These are phyloP conservation scores for Ennomos erosarius DNA, from an alignment of 2,888 invertebrate genomes.

Conservation along the genomic window DNA sequence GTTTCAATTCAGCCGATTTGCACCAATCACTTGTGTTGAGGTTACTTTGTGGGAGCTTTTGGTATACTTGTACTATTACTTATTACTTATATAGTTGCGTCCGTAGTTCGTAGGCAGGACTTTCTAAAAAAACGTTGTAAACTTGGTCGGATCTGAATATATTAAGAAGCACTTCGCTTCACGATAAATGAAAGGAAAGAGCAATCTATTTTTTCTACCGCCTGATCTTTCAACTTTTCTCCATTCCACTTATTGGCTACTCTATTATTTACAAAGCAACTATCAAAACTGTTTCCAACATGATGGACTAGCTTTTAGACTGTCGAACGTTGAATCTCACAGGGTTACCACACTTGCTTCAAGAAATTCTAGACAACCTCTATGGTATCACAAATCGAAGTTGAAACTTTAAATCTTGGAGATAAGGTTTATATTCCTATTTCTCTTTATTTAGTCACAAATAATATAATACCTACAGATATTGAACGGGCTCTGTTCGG, in stretches of 20 bases:
- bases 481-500: slow-evolving; percentile 60
- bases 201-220: no score
- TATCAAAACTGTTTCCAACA: slow-evolving; percentile 27
- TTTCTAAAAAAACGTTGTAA: no score
- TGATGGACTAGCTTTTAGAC: slow-evolving; percentile 50
- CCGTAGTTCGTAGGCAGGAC: no score
- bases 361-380: slow-evolving; percentile 37
- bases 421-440: slow-evolving; percentile 25
- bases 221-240: background rate
- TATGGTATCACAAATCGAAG: slow-evolving; percentile 21
- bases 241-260: slow-evolving; percentile 17
- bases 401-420: slow-evolving; percentile 16
- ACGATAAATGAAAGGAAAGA: no score
- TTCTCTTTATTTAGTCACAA: slow-evolving; percentile 45
- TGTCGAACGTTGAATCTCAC: slow-evolving; percentile 49
- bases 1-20: slow-evolving; percentile 59
- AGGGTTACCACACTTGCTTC: slow-evolving; percentile 44
- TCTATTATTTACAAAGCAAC: slow-evolving; percentile 33
- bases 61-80: background rate
- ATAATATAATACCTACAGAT: no score
- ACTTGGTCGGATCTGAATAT: no score
- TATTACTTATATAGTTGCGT: no score
- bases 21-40: slow-evolving; percentile 41
- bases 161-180: no score
- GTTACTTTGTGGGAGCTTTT: background rate